These are phyloP conservation scores for Euura saliciscinereae DNA, from an alignment of 1,140 invertebrate species.

Conservation along the genomic window DNA sequence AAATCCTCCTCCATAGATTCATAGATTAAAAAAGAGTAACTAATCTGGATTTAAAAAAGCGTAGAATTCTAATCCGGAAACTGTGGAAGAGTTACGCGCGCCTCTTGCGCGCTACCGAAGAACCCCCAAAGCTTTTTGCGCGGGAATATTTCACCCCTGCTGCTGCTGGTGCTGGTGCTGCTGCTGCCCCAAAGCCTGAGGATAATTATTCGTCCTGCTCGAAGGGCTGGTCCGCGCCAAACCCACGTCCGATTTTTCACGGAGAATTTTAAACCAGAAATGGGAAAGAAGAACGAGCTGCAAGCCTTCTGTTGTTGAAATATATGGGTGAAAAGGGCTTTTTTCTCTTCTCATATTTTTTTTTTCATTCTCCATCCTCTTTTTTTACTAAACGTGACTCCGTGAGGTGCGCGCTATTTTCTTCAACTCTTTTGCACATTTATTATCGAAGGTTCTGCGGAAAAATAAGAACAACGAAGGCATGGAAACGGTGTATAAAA, in stretches of 20 bases:
- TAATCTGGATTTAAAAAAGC: not conserved
- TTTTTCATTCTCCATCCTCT: no score
- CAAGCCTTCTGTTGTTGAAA: no score
- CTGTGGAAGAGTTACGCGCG: not conserved
- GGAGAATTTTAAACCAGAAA: not conserved
- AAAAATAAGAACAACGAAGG: no score
- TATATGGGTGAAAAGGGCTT: no score
- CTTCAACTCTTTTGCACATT: no score
- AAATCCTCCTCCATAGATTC: not conserved
- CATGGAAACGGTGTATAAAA: no score
- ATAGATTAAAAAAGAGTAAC: not conserved
- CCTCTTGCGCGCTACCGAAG: not conserved
- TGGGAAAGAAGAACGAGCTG: no score
- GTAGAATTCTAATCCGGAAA: constrained; percentile 5
- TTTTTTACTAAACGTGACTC: no score
- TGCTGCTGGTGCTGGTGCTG: not conserved
- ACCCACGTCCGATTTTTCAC: not conserved
- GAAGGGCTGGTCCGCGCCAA: not conserved
- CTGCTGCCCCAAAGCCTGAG: not conserved
- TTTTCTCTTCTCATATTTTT: no score
- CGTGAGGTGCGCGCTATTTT: no score
- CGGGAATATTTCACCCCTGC: constrained; percentile 5
- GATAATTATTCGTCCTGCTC: constrained; percentile 4
- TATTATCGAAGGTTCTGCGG: no score
- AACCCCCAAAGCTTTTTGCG: constrained; percentile 4